Base-by-base conservation (phyloP, 2,797 vertebrate genomes). In the Gambelia wislizenii region DNA sequence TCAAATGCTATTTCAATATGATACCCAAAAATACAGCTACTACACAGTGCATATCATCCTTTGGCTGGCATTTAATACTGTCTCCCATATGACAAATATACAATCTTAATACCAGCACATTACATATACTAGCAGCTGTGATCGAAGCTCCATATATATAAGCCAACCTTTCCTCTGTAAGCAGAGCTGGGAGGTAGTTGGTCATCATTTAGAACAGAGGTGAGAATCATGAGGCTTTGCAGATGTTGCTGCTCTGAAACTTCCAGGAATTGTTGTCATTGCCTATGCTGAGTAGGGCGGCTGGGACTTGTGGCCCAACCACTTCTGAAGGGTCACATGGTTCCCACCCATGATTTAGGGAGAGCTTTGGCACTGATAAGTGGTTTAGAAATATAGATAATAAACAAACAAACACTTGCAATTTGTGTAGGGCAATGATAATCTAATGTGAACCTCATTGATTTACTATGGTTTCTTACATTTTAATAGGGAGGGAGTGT, bases 1-100 rank as follows among this genome's bases (percentile, higher is more conserved):
- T 72, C 83, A 61, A 78, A 61, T 61, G 61, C 44, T 72, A 49
- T 87, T 87, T 87, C 70, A 84, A 61, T n/a, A n/a, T 25, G 25
- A 52, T 39, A 54, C 79, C 75, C 75, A 78, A 83, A 87, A 72
- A 56, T 87, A 79, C 10, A 72, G 33, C 64, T 13, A 64, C 52
- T 42, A n/a, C 22, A 72, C 64, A 49, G 27, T 83, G 27, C 42
- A 47, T 56, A 78, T 52, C 52, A 74, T 90, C 10, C 30, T 78
- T 39, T 78, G 64, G 80, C 6, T 72, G 81, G 56, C 67, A 79
- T 81, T 80, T 81, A 81, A 52, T 79, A 75, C 18, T 78, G 33
- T 87, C 56, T 56, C 13, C 22, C 25, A 14, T 79, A 27, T 61
- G 52, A 61, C 42, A 72, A 59, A 42, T 49, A 54, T 79, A 64